Evolutionary conservation across 2,797 vertebrate species (phyloP).

Genomic region (Molossus alvarezi): DNA sequence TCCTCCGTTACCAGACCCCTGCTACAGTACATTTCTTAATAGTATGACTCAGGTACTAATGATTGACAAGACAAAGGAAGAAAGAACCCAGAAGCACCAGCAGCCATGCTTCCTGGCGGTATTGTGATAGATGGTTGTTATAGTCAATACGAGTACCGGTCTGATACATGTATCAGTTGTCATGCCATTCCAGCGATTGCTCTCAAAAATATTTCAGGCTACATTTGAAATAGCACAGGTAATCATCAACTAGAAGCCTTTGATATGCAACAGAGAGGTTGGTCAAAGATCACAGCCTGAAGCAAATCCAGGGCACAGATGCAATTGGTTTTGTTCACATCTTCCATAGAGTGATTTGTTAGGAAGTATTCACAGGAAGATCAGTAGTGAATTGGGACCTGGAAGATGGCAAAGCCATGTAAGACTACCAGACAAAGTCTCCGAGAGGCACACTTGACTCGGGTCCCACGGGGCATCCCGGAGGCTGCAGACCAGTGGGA

Average conservation of each 20-base stretch:
- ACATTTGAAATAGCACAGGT: background rate
- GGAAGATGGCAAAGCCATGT: background rate
- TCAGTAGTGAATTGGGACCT: background rate
- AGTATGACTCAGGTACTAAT: background rate
- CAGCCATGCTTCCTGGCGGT: background rate
- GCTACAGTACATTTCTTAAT: background rate
- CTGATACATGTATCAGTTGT: background rate
- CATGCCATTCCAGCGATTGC: background rate
- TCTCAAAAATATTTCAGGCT: background rate
- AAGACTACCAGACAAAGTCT: background rate
- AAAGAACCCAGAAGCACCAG: background rate
- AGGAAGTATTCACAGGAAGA: background rate
- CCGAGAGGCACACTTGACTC: background rate
- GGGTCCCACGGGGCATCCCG: background rate
- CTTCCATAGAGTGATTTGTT: background rate
- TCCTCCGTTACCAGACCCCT: background rate
- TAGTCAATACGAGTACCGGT: background rate
- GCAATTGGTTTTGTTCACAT: background rate
- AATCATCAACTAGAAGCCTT: background rate
- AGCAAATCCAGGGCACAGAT: background rate
- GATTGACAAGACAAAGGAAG: background rate
- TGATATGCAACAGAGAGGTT: background rate
- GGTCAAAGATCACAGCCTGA: background rate
- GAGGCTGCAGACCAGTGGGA: background rate
- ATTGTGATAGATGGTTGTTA: background rate